Evolutionary conservation across 2,113 vertebrate genomes (phyloP).

Genomic region (Ranitomeya variabilis): DNA sequence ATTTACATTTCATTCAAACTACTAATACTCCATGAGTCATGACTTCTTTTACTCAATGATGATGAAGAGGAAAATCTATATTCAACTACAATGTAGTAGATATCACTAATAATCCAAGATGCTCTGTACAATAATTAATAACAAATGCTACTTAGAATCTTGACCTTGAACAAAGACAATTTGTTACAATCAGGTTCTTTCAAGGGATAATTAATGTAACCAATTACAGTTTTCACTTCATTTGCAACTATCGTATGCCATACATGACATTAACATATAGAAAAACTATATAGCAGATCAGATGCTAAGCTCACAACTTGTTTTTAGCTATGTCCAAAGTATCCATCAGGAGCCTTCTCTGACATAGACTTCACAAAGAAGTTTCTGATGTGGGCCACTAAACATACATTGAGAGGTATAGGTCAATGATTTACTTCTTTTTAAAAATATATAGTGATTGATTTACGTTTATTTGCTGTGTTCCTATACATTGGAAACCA

Average conservation of each 20-base stretch:
- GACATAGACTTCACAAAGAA: too few relatives aligned
- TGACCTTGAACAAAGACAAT: slow-evolving; percentile 18
- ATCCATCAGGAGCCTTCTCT: too few relatives aligned
- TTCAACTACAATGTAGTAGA: neutral
- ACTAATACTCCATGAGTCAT: neutral
- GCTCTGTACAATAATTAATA: slow-evolving; percentile 28
- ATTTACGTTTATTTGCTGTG: too few relatives aligned
- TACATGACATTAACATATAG: too few relatives aligned
- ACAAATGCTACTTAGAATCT: neutral
- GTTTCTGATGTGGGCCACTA: too few relatives aligned
- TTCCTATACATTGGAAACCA: too few relatives aligned
- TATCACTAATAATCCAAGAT: slow-evolving; percentile 6
- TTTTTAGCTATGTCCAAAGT: too few relatives aligned
- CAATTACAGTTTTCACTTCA: neutral
- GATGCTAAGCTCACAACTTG: too few relatives aligned
- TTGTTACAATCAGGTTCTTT: slow-evolving; percentile 17
- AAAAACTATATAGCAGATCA: too few relatives aligned
- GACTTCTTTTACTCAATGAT: slow-evolving; percentile 5
- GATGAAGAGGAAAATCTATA: slow-evolving; percentile 24
- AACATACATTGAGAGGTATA: too few relatives aligned
- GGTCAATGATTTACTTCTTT: too few relatives aligned
- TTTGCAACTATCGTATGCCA: neutral
- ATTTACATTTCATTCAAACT: neutral
- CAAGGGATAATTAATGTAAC: slow-evolving; percentile 17
- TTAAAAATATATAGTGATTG: too few relatives aligned